Conservation (phyloP, 2,888 invertebrate genomes). For the Phalera bucephala region DNA sequence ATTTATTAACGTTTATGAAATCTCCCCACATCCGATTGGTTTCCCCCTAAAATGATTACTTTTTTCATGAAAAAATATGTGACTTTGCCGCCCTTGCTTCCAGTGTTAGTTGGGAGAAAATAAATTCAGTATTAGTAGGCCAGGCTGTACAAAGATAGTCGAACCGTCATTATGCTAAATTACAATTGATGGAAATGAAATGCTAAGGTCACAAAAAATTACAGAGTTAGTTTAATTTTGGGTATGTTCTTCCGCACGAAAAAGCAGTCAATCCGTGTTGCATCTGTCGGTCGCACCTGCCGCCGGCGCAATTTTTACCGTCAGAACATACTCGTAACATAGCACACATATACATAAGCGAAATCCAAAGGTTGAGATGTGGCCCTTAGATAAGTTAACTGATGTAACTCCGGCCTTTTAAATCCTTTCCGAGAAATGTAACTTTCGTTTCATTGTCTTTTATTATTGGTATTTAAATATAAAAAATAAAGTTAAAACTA, state of each 20-base stretch:
- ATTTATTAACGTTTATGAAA: too few relatives aligned
- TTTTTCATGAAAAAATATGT: too few relatives aligned
- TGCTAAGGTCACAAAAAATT: conserved; percentile 25
- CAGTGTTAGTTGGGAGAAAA: too few relatives aligned
- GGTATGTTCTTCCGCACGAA: conserved; percentile 40
- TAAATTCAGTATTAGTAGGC: too few relatives aligned
- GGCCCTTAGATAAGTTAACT: conserved; percentile 18
- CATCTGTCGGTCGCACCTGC: conserved; percentile 66
- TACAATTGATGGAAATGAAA: conserved; percentile 19
- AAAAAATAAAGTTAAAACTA: background rate
- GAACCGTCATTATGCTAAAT: conserved; percentile 8
- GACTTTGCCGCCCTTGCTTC: too few relatives aligned
- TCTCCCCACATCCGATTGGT: too few relatives aligned
- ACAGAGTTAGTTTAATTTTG: conserved; percentile 36
- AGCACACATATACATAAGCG: conserved; percentile 15
- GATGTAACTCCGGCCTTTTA: conserved; percentile 23
- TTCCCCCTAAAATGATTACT: too few relatives aligned
- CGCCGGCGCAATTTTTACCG: conserved; percentile 51
- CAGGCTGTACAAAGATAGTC: too few relatives aligned
- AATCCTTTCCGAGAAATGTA: conserved; percentile 31
- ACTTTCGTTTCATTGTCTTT: conserved; percentile 11
- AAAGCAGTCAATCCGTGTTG: conserved; percentile 41
- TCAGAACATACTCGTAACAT: conserved; percentile 32
- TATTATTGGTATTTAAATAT: background rate
- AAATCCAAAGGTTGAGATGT: conserved; percentile 20